phyloP scores from a whole-genome alignment of 2,888 invertebrate species.

The Caenorhabditis macrosperma region DNA sequence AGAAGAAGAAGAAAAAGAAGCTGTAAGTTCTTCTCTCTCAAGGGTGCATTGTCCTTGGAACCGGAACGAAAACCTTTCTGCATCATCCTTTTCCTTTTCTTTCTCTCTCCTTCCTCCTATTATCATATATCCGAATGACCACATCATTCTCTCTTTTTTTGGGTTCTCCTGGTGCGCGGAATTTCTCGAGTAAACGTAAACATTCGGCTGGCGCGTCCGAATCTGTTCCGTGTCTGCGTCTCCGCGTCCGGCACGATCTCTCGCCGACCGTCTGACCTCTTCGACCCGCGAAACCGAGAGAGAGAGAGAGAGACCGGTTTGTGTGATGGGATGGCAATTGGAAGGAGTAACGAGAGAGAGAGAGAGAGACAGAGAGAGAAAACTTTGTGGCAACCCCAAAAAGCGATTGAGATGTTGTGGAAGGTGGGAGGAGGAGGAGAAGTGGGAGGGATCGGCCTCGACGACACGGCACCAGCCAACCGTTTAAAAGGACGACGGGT shows the following conservation, averaged over 20 bases:
- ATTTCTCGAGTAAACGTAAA: constrained; percentile 27
- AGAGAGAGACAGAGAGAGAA: no score
- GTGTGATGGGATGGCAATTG: no score
- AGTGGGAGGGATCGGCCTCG: constrained; percentile 49
- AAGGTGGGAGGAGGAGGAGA: no score
- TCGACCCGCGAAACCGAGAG: no score
- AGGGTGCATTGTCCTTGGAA: constrained; percentile 49
- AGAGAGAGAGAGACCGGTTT: no score
- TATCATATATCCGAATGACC: no score
- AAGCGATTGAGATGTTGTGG: no score
- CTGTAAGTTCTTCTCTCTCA: constrained; percentile 3
- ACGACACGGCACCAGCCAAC: constrained; percentile 41
- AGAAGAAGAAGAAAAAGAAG: neutral
- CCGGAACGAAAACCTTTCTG: constrained; percentile 1
- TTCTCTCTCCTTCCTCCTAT: neutral
- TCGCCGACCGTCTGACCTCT: constrained; percentile 29
- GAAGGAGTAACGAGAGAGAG: no score
- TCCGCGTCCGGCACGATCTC: neutral
- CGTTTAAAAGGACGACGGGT: constrained; percentile 55
- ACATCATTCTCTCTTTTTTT: neutral
- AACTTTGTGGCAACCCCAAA: constrained; percentile 41
- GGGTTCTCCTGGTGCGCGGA: neutral
- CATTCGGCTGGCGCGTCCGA: constrained; percentile 14
- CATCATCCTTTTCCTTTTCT: neutral
- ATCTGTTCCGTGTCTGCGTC: constrained; percentile 31